Evolutionary conservation across 2,888 invertebrate genomes (phyloP), one percentile per base, ranked within the genome.

Genomic region (Macaria liturata): DNA sequence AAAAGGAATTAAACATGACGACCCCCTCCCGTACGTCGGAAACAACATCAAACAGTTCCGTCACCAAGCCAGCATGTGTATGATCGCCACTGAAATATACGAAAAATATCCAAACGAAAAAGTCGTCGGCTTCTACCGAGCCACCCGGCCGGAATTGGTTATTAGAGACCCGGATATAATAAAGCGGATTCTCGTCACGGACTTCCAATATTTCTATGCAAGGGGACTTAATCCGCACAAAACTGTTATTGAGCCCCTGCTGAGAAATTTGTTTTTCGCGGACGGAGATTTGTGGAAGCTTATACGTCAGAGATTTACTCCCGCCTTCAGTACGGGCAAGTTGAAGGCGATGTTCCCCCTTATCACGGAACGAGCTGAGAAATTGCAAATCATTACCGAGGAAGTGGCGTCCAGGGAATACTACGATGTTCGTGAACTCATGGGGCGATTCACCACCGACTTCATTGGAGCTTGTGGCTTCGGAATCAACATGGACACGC

Each of bases 361-460:
- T 30, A 88, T 91, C 32, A 85, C 83, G 7, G 83, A 86, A 0
- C 73, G 86, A 65, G 86, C 88, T 4, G 83, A 85, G 62, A 85
- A 83, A 62, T 62, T 91, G 8, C 84, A 88, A 72, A 9, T 75
- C 2, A 74, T 85, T 42, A 78, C 84, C 3, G 84, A 84, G 57
- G 76, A 81, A 8, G 73, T 86, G 0, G 66, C 74, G 4, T 61
- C 77, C 4, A 73, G 67, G 49, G 83, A 85, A 44, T 77, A 68
- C 62, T 87, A 84, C 49, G 88, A 89, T 59, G 79, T 82, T 3
- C 76, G 84, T 45, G 90, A 90, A 61, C 77, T 89, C 0, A 89
- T 90, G 88, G 89, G 88, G 3, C 78, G 90, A 47, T 91, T 87
- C 44, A 89, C 89, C 0, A 89, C 88, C 4, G 90, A 90, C 62